Base-by-base conservation (phyloP, 2,888 invertebrate species). In the Euclidia mi region DNA sequence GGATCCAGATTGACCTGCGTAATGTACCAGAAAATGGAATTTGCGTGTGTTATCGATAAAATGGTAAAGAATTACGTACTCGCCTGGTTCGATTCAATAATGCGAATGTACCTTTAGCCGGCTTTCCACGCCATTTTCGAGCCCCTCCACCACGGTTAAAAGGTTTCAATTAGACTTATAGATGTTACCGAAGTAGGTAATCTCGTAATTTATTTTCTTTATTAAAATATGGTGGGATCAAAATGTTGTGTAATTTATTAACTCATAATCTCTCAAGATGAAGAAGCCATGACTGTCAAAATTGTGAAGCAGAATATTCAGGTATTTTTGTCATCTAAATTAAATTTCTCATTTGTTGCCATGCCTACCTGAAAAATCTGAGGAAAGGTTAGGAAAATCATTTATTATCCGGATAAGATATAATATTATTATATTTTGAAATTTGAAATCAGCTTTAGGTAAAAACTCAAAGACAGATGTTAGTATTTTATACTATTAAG, bases 11-110 rank as follows among this genome's bases (percentile, higher is more conserved):
- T 84, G 88, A 86, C 85, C 85, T 80, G 84, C 78, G 76, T 86
- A 92, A 92, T 91, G 89, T 90, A 82, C 76, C 84, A 82, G 90
- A 91, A 91, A 92, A 92, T 92, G 79, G 87, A 88, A 87, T 90
- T 77, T 81, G 79, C 80, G 76, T 81, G 78, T 81, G 81, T 84
- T 79, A 81, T 76, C 79, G 85, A 81, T 84, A 82, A 85, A 84
- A 78, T 77, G 71, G 71, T 72, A 68, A 71, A 47, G 59, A 59
- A 78, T 70, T 58, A 71, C 74, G 64, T 56, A 62, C 51, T 67
- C 58, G 4, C 42, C 18, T 3, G 25, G 34, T 38, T 41, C 38
- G 35, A 67, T 71, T 71, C 52, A 63, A 67, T 73, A 67, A 67
- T 52, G 58, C 42, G 31, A n/a, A 38, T 44, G 42, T 48, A 18